Base-by-base conservation (phyloP, 2,797 vertebrate species). In the Platyrinchus mystaceus region DNA sequence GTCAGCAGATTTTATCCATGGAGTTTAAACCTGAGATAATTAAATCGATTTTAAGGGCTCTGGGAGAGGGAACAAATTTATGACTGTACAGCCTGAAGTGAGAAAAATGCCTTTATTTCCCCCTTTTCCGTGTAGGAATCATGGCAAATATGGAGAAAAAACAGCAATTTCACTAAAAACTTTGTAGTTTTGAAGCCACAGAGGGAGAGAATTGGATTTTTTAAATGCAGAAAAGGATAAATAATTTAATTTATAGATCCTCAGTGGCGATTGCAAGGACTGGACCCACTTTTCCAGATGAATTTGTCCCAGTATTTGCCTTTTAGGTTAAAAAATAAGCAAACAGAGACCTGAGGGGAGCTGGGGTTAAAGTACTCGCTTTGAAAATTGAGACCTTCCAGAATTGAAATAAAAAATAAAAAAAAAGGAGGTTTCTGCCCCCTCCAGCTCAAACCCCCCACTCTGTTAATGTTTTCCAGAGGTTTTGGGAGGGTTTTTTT, bases 391-490 rank as follows among this genome's bases (percentile, higher is more conserved):
- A 88, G 68, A 88, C 34, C 50, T 90, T 52, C 18, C 36, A 60
- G 34, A 23, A 60, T 39, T 27, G 0, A 12, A 10, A 15, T 22
- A 19, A 37, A 43, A 24, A 37, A 22, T 14, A 15, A 32, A 28
- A 24, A 53, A 32, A 17, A 36, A 1, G 15, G 30, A n/a, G 37
- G 19, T 81, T 64, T 44, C 32, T 47, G 17, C 24, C 46, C 39
- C 26, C 43, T 28, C 81, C 75, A 77, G 30, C 58, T 59, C 59
- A 28, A 64, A 11, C 39, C 67, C 71, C 49, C 52, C 37, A 62
- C n/a, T 22, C 75, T 20, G 60, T 89, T 91, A 55, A 84, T 85
- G 69, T 83, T 93, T 97, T 88, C 82, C 84, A 93, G 83, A 94
- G 91, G 80, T 91, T 43, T 69, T 14, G 39, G 36, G 59, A 64